Evolutionary conservation across 2,797 vertebrate genomes (phyloP).

Genomic region (Lepilemur septentrionalis): DNA sequence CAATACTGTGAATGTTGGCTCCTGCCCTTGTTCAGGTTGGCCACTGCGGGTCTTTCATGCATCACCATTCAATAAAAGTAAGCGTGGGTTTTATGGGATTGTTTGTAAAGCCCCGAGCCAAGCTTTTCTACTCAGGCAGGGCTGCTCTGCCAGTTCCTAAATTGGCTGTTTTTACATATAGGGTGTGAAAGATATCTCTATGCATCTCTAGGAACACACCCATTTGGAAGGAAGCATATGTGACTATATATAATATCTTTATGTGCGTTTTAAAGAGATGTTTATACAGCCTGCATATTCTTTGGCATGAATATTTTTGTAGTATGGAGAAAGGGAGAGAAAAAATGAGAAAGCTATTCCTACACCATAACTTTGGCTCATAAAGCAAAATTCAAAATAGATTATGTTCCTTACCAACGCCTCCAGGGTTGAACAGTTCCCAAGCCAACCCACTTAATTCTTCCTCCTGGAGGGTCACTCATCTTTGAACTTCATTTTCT

Average conservation of each 20-base stretch:
- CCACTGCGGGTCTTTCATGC: background rate
- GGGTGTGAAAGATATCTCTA: constrained; percentile 32
- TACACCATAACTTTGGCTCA: constrained; percentile 14
- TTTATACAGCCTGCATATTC: constrained; percentile 19
- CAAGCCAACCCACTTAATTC: constrained; percentile 19
- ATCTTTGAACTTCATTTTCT: constrained; percentile 39
- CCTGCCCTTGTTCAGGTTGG: background rate
- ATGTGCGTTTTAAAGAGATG: background rate
- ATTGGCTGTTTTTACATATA: background rate
- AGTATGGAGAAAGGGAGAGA: background rate
- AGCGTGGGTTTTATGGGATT: constrained; percentile 29
- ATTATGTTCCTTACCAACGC: background rate
- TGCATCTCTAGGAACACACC: background rate
- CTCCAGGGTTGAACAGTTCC: constrained; percentile 22
- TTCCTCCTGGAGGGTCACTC: constrained; percentile 35
- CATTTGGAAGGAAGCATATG: background rate
- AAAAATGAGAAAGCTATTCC: constrained; percentile 1
- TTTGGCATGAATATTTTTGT: background rate
- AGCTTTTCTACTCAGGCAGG: constrained; percentile 14
- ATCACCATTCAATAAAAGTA: constrained; percentile 38
- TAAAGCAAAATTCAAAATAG: constrained; percentile 43
- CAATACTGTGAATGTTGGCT: background rate
- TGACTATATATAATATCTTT: background rate
- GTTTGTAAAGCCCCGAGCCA: constrained; percentile 53
- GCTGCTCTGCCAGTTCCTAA: constrained; percentile 25